These are phyloP conservation scores for Daboia siamensis DNA, from an alignment of 2,113 vertebrate species.

Conservation along the genomic window DNA sequence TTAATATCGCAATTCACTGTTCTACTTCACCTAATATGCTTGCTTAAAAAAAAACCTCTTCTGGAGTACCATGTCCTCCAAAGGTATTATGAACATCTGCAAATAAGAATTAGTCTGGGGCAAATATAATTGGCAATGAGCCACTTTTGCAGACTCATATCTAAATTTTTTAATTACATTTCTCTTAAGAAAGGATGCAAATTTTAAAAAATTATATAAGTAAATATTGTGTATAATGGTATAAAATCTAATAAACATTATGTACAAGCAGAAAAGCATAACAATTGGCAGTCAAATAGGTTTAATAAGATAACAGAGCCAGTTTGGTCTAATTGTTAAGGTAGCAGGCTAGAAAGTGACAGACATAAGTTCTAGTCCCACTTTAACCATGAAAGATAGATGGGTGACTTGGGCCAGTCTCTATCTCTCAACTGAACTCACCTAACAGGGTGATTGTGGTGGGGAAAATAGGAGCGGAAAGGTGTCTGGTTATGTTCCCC, in stretches of 20 bases:
- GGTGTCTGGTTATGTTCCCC: not conserved
- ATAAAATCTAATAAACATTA: not conserved
- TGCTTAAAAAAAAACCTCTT: not conserved
- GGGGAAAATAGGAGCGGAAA: not conserved
- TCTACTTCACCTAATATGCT: not conserved
- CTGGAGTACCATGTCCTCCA: not conserved
- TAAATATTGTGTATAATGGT: not conserved
- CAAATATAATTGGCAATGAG: not conserved
- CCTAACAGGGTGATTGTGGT: not conserved
- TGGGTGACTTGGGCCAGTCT: not conserved
- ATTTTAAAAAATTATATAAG: not conserved
- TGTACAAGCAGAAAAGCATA: not conserved
- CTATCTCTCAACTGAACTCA: not conserved
- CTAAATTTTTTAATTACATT: not conserved
- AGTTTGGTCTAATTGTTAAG: not conserved
- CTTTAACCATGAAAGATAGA: not conserved
- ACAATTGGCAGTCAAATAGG: not conserved
- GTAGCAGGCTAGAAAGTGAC: not conserved
- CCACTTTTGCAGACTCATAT: not conserved
- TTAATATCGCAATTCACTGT: not conserved
- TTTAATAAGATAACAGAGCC: not conserved
- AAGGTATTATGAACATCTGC: not conserved
- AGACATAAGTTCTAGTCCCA: not conserved
- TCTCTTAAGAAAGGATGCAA: not conserved
- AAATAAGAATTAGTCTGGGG: not conserved